Base-by-base conservation (phyloP, 2,797 vertebrate species). In the Acanthurus tractus region DNA sequence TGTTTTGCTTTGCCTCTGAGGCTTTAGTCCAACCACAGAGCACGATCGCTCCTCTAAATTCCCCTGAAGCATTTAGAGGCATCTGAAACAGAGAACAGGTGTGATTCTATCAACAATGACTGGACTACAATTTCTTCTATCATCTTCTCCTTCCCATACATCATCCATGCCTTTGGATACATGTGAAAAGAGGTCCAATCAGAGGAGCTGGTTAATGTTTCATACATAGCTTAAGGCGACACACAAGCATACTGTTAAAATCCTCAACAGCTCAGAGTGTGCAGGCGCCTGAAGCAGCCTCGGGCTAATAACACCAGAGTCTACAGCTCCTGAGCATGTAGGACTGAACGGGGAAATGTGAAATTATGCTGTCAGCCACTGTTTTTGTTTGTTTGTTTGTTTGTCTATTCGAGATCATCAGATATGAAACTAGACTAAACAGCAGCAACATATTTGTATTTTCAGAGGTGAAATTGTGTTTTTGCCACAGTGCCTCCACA, bases 181-280 rank as follows among this genome's bases (percentile, higher is more conserved):
- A 61, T 83, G 29, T 79, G 34, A 80, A 76, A 63, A 53, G 1
- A 71, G 69, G 48, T 65, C 45, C 72, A 20, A 58, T 74, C 68
- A 50, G 73, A 81, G 49, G 59, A 64, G 46, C 46, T 65, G 3
- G 69, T 83, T 74, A 81, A 79, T 81, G 79, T 89, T 85, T 82
- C 29, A 91, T 84, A 53, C 45, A 50, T 40, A 23, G 49, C 42
- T 63, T 15, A 65, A 78, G 63, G 45, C 50, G 55, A 63, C 66
- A 68, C 48, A 71, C 55, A 45, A 62, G 45, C 49, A n/a, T 57
- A 50, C 57, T 63, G 72, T 52, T 58, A 53, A 63, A 73, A 7
- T 54, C 55, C 45, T 80, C 68, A 75, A 45, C 40, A 65, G 42
- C 53, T 52, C 23, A 55, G 67, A 65, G 53, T 58, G 57, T 52